Base-by-base conservation (phyloP, 2,113 vertebrate species). In the Pheucticus melanocephalus region DNA sequence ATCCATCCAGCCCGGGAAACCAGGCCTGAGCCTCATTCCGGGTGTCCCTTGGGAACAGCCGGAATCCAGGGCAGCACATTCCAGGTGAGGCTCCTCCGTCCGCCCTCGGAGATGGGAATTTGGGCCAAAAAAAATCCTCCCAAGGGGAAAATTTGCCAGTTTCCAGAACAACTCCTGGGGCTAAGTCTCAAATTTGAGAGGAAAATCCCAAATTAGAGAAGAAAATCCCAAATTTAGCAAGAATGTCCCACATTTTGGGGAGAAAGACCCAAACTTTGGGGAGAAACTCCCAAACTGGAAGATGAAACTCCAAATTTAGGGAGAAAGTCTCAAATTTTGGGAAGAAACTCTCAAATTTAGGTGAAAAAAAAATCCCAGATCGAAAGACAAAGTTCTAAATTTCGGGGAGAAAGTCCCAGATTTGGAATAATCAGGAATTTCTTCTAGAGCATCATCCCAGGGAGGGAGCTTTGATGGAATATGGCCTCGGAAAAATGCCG, bases 31-130 rank as follows among this genome's bases (percentile, higher is more conserved):
- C 15, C 19, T 69, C 35, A 2, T 40, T 59, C 35, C 53, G 0
- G n/a, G 12, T 0, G 0, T n/a, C 42, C 6, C 0, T 11, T 1
- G 65, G 79, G 79, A 82, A 15, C 44, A 15, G 44, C 23, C 2
- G 15, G 64, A 60, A 70, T 82, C 30, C 12, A 0, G 65, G 54
- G 5, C 54, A 42, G 44, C 3, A 0, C 42, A 3, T 45, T 66
- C 51, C 10, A 1, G 39, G 15, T 1, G 27, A 37, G 25, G 22
- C 27, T 31, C 40, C 28, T 80, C 50, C 13, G 0, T 2, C n/a
- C 18, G 17, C 28, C 42, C 78, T 48, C 11, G 0, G 42, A 5
- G 4, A 9, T 3, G 53, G 65, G 53, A 60, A 70, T 50, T 60
- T 6, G 54, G 54, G 53, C 3, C 51, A 9, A 42, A 42, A 70